Conservation (phyloP, 2,113 vertebrate species). For the Panurus biarmicus region DNA sequence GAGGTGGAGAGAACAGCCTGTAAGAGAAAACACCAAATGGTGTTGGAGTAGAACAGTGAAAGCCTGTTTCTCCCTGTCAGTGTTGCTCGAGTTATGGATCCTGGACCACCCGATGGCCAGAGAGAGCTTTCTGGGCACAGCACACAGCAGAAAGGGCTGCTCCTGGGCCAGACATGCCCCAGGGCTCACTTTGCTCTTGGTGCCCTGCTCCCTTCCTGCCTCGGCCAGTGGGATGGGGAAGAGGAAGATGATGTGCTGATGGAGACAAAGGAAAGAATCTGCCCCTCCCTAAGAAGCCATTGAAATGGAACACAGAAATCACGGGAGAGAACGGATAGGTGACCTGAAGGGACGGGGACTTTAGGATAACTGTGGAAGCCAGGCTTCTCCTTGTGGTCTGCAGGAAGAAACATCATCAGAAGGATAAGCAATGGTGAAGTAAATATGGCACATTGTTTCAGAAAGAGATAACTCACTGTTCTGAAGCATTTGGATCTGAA, state of each 20-base stretch:
- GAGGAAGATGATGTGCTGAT: rapidly evolving
- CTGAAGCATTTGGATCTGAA: neutral
- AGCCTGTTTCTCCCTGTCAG: slow-evolving; percentile 27
- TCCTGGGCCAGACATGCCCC: neutral
- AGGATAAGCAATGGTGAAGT: neutral
- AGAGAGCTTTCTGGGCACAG: neutral
- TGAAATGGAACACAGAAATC: neutral
- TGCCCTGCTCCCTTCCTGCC: neutral
- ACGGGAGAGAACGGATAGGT: neutral
- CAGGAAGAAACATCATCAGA: neutral
- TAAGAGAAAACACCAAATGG: slow-evolving; percentile 51
- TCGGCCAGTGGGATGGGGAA: rapidly evolving
- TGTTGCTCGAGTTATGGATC: neutral
- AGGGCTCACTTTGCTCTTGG: neutral
- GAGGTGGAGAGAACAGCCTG: slow-evolving; percentile 49
- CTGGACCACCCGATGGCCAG: neutral
- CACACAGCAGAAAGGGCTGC: neutral
- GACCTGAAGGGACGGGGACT: neutral
- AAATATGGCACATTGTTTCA: neutral
- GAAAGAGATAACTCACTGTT: neutral
- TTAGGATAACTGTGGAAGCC: neutral
- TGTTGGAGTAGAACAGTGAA: slow-evolving; percentile 30
- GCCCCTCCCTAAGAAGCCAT: neutral
- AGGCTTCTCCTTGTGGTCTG: neutral
- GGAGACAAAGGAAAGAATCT: neutral